Percentiles rank a stretch among this genome's conserved stretches.
These are phyloP conservation scores for Oreocharis arfaki DNA, from an alignment of 2,113 vertebrate genomes.

Conservation along the genomic window DNA sequence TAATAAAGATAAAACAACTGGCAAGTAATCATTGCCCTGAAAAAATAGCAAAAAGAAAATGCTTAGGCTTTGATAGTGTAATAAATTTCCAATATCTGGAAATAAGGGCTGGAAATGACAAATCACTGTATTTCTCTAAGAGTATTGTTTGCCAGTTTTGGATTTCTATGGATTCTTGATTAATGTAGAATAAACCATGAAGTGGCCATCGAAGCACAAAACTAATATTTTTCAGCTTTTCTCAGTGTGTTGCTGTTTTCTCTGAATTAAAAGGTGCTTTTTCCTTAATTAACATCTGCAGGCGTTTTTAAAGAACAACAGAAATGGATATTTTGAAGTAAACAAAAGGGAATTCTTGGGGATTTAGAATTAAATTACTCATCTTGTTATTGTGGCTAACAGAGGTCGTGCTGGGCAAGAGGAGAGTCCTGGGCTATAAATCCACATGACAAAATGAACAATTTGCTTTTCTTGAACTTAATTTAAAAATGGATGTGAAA, in stretches of 20 bases:
- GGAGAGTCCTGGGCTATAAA: constrained; percentile 40
- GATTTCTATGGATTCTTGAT: background rate
- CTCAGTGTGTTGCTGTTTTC: background rate
- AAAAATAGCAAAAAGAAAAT: background rate
- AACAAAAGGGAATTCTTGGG: constrained; percentile 56
- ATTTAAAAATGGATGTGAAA: background rate
- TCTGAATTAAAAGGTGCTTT: background rate
- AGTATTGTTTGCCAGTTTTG: background rate
- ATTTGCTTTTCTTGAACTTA: background rate
- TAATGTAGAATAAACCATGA: background rate
- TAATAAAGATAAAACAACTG: constrained; percentile 16
- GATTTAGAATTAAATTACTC: constrained; percentile 64
- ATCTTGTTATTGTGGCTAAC: constrained; percentile 55
- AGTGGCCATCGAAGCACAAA: background rate
- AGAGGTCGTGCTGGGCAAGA: constrained; percentile 57
- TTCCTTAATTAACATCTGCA: constrained; percentile 4
- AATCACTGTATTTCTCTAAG: background rate
- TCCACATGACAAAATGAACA: constrained; percentile 43
- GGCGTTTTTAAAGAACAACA: constrained; percentile 15
- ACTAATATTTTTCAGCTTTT: background rate
- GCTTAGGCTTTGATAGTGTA: background rate
- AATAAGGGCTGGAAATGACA: background rate
- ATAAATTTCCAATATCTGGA: background rate
- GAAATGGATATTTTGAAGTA: constrained; percentile 59
- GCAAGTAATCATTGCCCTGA: constrained; percentile 2